Evolutionary conservation across 2,797 vertebrate species (phyloP).

Genomic region (Premnoplex brunnescens): DNA sequence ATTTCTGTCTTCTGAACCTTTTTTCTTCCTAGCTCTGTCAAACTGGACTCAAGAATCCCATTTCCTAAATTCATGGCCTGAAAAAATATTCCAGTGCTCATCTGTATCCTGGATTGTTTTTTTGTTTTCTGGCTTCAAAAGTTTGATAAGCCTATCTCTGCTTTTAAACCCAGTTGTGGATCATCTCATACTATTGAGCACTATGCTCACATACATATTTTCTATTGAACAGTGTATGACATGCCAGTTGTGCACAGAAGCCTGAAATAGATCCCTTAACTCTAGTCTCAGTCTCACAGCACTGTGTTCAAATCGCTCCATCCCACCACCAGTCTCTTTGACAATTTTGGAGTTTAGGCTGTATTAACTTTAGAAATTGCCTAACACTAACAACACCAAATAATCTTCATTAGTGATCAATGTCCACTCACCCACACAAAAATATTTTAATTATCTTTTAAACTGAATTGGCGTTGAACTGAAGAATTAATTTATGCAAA

Average conservation of each 20-base stretch:
- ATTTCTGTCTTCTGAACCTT: neutral
- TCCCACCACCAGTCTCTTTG: neutral
- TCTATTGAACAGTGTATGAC: neutral
- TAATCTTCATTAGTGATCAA: neutral
- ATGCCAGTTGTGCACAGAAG: neutral
- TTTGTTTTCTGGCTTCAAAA: neutral
- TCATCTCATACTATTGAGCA: neutral
- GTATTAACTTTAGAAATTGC: neutral
- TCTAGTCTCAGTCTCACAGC: neutral
- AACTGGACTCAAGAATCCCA: neutral
- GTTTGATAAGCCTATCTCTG: neutral
- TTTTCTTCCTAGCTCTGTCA: neutral
- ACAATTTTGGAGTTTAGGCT: neutral
- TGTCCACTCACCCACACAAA: neutral
- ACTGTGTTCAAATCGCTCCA: neutral
- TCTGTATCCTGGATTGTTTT: neutral
- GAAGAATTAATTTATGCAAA: neutral
- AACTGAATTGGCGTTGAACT: rapidly evolving
- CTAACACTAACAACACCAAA: neutral
- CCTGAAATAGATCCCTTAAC: neutral
- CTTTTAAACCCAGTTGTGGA: neutral
- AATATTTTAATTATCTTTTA: neutral
- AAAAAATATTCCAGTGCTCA: neutral
- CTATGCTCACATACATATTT: neutral
- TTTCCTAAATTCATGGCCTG: neutral